Conservation (phyloP, 2,113 vertebrate species). For the Petrocephalus microphthalmus region DNA sequence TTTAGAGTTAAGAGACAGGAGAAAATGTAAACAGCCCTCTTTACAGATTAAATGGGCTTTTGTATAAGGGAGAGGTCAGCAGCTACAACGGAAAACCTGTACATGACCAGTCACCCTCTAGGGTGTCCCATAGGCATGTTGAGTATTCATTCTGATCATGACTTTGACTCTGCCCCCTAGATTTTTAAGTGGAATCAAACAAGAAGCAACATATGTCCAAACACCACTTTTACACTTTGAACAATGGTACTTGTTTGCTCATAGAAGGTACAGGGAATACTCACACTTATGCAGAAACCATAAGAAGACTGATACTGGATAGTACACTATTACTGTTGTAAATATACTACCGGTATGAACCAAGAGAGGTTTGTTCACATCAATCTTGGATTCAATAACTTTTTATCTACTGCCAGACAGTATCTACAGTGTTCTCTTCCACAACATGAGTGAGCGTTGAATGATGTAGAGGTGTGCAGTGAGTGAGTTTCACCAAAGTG, state of each 20-base stretch:
- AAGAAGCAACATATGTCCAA: neutral
- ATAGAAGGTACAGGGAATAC: neutral
- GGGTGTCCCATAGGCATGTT: neutral
- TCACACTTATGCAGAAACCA: neutral
- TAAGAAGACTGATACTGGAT: neutral
- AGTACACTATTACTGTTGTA: neutral
- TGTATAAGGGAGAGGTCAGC: neutral
- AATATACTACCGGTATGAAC: neutral
- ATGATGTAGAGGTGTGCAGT: neutral
- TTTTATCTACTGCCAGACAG: neutral
- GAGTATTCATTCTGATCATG: neutral
- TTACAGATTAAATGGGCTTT: constrained; percentile 12
- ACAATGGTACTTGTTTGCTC: neutral
- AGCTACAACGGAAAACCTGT: neutral
- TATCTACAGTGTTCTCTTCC: neutral
- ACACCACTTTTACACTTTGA: neutral
- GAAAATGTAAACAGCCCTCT: constrained; percentile 20
- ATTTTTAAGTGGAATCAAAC: neutral
- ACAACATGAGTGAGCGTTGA: neutral
- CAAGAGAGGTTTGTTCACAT: neutral
- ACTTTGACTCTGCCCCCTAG: neutral
- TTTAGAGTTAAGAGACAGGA: constrained; percentile 9
- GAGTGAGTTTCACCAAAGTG: neutral
- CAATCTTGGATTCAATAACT: neutral
- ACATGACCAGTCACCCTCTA: neutral